phyloP scores from a whole-genome alignment of 30 jellyfish, hydroid and myxozoan species.

The Pseudorhiza aurosa region DNA sequence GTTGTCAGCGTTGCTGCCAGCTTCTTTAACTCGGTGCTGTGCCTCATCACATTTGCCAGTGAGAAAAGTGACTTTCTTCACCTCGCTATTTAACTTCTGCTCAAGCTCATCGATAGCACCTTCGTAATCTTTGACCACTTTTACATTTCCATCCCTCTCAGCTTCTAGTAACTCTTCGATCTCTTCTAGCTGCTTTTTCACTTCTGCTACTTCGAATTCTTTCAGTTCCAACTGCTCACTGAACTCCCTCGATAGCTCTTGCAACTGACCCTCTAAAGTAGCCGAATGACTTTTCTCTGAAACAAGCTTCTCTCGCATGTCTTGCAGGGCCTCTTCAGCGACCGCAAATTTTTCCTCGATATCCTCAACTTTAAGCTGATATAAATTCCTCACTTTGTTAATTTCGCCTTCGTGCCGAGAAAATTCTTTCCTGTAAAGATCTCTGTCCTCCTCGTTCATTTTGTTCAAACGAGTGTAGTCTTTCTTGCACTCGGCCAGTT shows the following conservation, averaged over 20 bases:
- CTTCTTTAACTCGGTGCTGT: constrained; percentile 13
- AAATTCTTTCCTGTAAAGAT: background rate
- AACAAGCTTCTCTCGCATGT: constrained; percentile 3
- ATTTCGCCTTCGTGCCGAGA: constrained; percentile 19
- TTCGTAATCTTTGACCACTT: constrained; percentile 22
- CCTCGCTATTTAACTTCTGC: constrained; percentile 35
- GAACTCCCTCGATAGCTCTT: constrained; percentile 6
- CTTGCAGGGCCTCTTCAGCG: background rate
- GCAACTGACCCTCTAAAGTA: constrained; percentile 19
- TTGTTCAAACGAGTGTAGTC: constrained; percentile 37
- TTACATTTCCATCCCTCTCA: constrained; percentile 19
- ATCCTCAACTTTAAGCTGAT: constrained; percentile 17
- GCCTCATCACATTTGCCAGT: constrained; percentile 24
- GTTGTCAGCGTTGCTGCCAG: background rate
- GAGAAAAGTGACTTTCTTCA: constrained; percentile 11
- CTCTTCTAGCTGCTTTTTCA: constrained; percentile 44
- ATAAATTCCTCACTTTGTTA: background rate
- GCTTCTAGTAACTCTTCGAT: constrained; percentile 19
- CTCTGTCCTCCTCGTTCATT: constrained; percentile 31
- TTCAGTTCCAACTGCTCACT: constrained; percentile 23
- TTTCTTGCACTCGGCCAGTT: background rate
- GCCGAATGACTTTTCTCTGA: constrained; percentile 7
- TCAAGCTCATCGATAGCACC: constrained; percentile 45
- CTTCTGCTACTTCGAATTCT: constrained; percentile 30
- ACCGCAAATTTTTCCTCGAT: background rate